Evolutionary conservation across 2,888 invertebrate species (phyloP).

Genomic region (Julus scanicus): DNA sequence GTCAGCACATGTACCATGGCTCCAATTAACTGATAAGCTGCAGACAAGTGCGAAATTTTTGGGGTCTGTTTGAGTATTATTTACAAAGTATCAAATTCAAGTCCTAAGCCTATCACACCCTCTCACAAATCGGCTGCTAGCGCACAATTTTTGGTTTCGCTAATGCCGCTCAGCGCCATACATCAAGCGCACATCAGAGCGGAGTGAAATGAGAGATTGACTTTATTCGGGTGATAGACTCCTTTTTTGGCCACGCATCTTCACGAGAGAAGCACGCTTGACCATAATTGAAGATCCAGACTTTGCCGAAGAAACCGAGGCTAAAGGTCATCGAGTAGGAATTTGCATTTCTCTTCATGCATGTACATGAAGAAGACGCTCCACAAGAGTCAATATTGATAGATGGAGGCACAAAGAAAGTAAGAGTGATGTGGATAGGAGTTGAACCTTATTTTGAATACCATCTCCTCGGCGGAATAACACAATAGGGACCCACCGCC

Average conservation of each 20-base stretch:
- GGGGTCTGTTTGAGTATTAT: too few relatives aligned
- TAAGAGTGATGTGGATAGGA: slow-evolving; percentile 12
- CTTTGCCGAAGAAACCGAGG: neutral
- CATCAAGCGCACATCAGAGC: too few relatives aligned
- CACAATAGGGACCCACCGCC: neutral
- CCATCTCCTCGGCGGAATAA: neutral
- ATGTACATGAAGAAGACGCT: neutral
- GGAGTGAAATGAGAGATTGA: too few relatives aligned
- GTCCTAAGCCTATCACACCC: too few relatives aligned
- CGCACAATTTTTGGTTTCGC: too few relatives aligned
- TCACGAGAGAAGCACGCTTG: neutral
- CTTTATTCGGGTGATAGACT: too few relatives aligned
- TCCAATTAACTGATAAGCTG: too few relatives aligned
- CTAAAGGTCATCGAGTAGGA: neutral
- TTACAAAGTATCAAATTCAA: too few relatives aligned
- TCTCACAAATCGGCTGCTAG: too few relatives aligned
- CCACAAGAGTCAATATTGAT: slow-evolving; percentile 10
- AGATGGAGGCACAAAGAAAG: neutral
- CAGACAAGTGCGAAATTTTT: too few relatives aligned
- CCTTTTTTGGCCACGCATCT: neutral
- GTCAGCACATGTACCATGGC: too few relatives aligned
- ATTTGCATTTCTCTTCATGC: slow-evolving; percentile 40
- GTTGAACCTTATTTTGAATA: slow-evolving; percentile 41
- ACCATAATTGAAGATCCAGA: neutral
- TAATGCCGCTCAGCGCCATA: too few relatives aligned